Conservation (phyloP, 35 echinoderm and acorn worm genomes). For the Chiridota heheva region DNA sequence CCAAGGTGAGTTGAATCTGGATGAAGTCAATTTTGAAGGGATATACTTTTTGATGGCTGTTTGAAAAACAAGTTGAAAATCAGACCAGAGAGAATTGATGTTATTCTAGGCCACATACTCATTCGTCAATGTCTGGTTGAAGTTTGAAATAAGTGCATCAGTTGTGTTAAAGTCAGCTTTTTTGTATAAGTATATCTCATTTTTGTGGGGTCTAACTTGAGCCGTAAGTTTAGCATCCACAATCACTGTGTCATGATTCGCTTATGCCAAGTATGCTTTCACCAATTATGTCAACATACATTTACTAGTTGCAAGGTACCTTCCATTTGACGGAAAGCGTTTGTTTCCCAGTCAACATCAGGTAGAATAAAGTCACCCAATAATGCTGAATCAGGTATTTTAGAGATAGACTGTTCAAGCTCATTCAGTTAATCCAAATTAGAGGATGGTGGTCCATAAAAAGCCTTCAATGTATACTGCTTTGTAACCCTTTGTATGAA, state of each 20-base stretch:
- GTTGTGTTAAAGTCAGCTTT: slow-evolving; percentile 29
- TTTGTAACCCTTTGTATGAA: no score
- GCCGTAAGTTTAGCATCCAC: not conserved
- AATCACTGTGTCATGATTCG: slow-evolving; percentile 39
- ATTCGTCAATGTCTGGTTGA: slow-evolving; percentile 1
- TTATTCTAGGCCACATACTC: not conserved
- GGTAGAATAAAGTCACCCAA: slow-evolving; percentile 40
- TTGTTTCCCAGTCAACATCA: slow-evolving; percentile 30
- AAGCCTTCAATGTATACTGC: no score
- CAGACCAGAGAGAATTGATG: not conserved
- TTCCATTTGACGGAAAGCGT: not conserved
- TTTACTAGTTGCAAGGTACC: slow-evolving; percentile 36
- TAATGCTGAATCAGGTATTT: no score
- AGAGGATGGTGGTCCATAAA: no score
- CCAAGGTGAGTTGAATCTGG: slow-evolving; percentile 19
- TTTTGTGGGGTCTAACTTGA: slow-evolving; percentile 6
- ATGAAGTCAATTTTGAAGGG: slow-evolving; percentile 14
- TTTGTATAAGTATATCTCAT: slow-evolving; percentile 14
- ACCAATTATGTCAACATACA: slow-evolving; percentile 21
- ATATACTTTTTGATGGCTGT: slow-evolving; percentile 14
- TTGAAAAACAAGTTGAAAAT: slow-evolving; percentile 23
- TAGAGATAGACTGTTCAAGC: no score
- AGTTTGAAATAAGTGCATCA: not conserved
- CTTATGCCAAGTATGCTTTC: slow-evolving; percentile 11
- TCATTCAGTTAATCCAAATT: no score